Base-by-base conservation (phyloP, 2,113 vertebrate species). In the Dicrurus megarhynchus region DNA sequence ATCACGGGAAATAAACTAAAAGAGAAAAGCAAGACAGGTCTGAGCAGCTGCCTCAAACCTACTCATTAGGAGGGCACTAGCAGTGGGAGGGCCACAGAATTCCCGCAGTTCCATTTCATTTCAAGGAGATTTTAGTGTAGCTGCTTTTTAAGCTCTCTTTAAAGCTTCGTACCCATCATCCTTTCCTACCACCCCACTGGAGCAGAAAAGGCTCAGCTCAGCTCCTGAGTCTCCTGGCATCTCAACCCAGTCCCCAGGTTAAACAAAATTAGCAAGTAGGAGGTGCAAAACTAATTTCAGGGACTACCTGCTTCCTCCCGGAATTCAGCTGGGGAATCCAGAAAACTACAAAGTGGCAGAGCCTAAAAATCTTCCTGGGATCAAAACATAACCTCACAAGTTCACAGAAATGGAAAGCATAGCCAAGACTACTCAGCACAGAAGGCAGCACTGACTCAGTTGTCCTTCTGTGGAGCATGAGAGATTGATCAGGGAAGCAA, bases 291-390 rank as follows among this genome's bases (percentile, higher is more conserved):
- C 8, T 39, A 60, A 47, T 22, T 26, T 32, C 27, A n/a, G 42
- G 33, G 15, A 56, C 17, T 9, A 18, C 5, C 69, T 15, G 21
- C 12, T 76, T 28, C 27, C 22, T 37, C 35, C 9, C 0, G 0
- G 11, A 59, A 74, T 46, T 91, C 50, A 42, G 15, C 14, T 35
- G n/a, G 7, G 20, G 7, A 63, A 47, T 57, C 49, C 21, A 3
- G 20, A 70, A 42, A 4, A 24, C 17, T 1, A 6, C 2, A 1
- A 76, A 69, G 39, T 14, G n/a, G 16, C 41, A 56, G 46, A 59
- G 37, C 33, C 67, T 63, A 49, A 68, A 83, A 65, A 13, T 21
- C 63, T 52, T 37, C 16, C 49, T 44, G 6, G 5, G 13, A 42
- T 64, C 76, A 91, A 84, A 91, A n/a, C 4, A 19, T 7, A 42